Conservation (phyloP, 2,113 vertebrate genomes). For the Protomyctophum bolini region DNA sequence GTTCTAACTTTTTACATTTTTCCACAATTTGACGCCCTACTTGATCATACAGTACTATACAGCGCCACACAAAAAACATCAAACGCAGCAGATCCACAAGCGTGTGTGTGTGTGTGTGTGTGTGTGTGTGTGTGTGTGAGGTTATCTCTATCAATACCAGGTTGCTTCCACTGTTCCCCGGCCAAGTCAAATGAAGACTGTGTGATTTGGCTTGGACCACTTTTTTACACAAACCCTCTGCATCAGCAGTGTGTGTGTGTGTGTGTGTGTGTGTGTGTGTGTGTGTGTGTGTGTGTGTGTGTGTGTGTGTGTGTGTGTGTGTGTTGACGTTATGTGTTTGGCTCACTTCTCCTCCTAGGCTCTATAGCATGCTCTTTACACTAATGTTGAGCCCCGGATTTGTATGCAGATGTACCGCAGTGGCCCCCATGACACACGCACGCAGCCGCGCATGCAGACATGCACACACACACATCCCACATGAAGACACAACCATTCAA, state of each 20-base stretch:
- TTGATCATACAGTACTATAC: too few species aligned
- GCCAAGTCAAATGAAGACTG: constrained; percentile 70
- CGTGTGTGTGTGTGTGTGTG: neutral
- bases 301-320: constrained; percentile 17
- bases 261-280: constrained; percentile 16
- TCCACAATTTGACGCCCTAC: too few species aligned
- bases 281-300: constrained; percentile 17
- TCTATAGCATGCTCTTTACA: constrained; percentile 23
- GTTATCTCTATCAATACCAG: constrained; percentile 49
- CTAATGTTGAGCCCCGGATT: neutral
- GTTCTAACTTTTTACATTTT: too few species aligned
- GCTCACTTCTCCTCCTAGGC: constrained; percentile 26
- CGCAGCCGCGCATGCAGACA: neutral
- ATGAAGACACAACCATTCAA: neutral
- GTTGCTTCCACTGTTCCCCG: constrained; percentile 57
- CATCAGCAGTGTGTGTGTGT: constrained; percentile 7
- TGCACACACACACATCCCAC: neutral
- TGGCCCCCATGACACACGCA: neutral
- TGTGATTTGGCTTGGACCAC: constrained; percentile 60
- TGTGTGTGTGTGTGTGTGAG: constrained; percentile 29
- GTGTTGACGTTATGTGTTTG: constrained; percentile 32
- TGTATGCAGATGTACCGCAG: neutral
- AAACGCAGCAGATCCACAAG: too few species aligned
- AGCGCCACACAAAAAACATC: too few species aligned
- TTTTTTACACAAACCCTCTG: constrained; percentile 33